Conservation (phyloP, 2,888 invertebrate genomes). For the Chalcosyrphus nemorum region DNA sequence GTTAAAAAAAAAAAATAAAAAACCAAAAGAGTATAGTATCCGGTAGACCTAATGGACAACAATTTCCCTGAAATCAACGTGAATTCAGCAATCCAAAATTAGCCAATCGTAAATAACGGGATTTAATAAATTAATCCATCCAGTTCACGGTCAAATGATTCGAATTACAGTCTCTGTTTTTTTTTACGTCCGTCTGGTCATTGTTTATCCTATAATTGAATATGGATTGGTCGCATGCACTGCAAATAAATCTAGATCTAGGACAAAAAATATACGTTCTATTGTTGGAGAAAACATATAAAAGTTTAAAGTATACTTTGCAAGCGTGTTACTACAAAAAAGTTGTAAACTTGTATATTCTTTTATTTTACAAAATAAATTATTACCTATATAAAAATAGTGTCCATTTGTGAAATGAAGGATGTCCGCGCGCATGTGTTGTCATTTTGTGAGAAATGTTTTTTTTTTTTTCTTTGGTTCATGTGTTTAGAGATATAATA, state of each 20-base stretch:
- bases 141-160: slow-evolving; percentile 64
- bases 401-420: slow-evolving; percentile 69
- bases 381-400: slow-evolving; percentile 70
- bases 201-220: slow-evolving; percentile 55
- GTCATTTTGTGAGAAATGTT: slow-evolving; percentile 59
- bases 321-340: slow-evolving; percentile 40
- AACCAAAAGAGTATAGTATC: slow-evolving; percentile 19
- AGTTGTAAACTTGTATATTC: slow-evolving; percentile 38
- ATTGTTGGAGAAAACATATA: slow-evolving; percentile 35
- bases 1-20: slow-evolving; percentile 1
- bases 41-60: slow-evolving; percentile 31
- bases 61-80: slow-evolving; percentile 29
- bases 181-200: slow-evolving; percentile 23
- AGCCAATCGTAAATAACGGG: slow-evolving; percentile 53
- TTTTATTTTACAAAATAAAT: slow-evolving; percentile 56
- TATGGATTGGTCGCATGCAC: slow-evolving; percentile 52
- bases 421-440: slow-evolving; percentile 71
- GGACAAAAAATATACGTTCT: slow-evolving; percentile 21
- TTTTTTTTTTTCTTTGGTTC: slow-evolving; percentile 39
- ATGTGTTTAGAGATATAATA: slow-evolving; percentile 37
- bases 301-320: slow-evolving; percentile 28
- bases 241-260: slow-evolving; percentile 22
- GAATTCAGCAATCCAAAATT: slow-evolving; percentile 52
- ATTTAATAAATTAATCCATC: slow-evolving; percentile 52
- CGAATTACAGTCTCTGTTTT: slow-evolving; percentile 33